Evolutionary conservation across 2,888 invertebrate genomes (phyloP).

Genomic region (Dendrolimus houi): DNA sequence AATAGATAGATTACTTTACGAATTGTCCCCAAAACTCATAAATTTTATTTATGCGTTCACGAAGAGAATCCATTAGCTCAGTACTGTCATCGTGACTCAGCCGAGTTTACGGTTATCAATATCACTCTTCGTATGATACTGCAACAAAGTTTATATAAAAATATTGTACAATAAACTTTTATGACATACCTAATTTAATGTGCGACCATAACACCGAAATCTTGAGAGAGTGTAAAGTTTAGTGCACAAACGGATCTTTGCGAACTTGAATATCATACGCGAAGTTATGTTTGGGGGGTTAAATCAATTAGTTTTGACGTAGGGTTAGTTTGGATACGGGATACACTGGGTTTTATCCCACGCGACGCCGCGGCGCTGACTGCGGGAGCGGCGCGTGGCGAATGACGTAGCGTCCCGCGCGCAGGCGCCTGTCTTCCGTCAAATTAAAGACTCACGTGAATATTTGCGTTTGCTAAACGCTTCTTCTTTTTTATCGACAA

Average conservation of each 20-base stretch:
- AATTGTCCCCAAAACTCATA: constrained; percentile 9
- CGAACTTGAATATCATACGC: background rate
- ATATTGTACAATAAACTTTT: constrained; percentile 3
- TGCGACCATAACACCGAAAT: constrained; percentile 2
- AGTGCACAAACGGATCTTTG: constrained; percentile 10
- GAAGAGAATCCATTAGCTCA: constrained; percentile 20
- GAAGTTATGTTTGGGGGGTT: constrained; percentile 32
- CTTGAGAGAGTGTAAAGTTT: constrained; percentile 18
- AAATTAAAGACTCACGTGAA: constrained; percentile 11
- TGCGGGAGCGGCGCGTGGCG: constrained; percentile 26
- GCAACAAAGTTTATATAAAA: background rate
- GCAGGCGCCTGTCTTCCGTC: constrained; percentile 39
- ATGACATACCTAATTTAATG: constrained; percentile 5
- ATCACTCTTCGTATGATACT: background rate
- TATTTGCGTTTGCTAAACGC: constrained; percentile 11
- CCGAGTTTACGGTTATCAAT: constrained; percentile 1
- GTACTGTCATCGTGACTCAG: constrained; percentile 20
- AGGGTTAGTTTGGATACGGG: constrained; percentile 23
- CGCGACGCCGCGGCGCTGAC: constrained; percentile 41
- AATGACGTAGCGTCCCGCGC: constrained; percentile 21
- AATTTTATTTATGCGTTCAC: constrained; percentile 16
- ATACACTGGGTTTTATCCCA: constrained; percentile 22
- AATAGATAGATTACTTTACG: background rate
- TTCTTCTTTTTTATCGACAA: background rate
- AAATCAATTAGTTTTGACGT: constrained; percentile 63